Evolutionary conservation across 2,797 vertebrate species (phyloP).

Genomic region (Lateolabrax maculatus): DNA sequence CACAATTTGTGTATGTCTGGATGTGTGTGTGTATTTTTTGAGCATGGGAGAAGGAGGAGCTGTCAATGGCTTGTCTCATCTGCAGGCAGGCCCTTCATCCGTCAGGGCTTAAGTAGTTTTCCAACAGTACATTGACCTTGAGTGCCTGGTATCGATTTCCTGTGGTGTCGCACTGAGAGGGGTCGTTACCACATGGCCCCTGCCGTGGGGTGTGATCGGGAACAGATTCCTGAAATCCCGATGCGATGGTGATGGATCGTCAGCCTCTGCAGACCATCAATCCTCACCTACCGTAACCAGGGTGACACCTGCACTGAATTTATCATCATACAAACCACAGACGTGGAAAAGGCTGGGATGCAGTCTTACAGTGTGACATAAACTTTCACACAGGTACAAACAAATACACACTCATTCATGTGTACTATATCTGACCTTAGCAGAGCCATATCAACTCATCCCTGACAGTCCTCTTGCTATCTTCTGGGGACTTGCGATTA

Average conservation of each 20-base stretch:
- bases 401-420: slow-evolving; percentile 52
- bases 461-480: slow-evolving; percentile 43
- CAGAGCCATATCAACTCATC: slow-evolving; percentile 32
- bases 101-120: slow-evolving; percentile 98
- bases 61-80: slow-evolving; percentile 91
- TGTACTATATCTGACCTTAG: slow-evolving; percentile 58
- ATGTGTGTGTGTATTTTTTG: slow-evolving; percentile 43
- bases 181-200: slow-evolving; percentile 93
- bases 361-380: slow-evolving; percentile 70
- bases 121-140: slow-evolving; percentile 99
- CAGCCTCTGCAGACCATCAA: slow-evolving; percentile 90
- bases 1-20: too few species aligned
- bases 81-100: slow-evolving; percentile 89
- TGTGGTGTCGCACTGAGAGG: slow-evolving; percentile 92
- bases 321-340: slow-evolving; percentile 89
- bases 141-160: slow-evolving; percentile 98
- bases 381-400: slow-evolving; percentile 55
- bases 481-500: slow-evolving; percentile 54
- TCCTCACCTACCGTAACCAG: slow-evolving; percentile 89
- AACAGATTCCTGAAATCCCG: slow-evolving; percentile 97
- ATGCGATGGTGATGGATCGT: slow-evolving; percentile 94
- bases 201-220: slow-evolving; percentile 92
- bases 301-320: slow-evolving; percentile 94
- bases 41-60: slow-evolving; percentile 63
- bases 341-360: slow-evolving; percentile 63